Conservation (phyloP, 2,797 vertebrate genomes). For the Bradypus variegatus region DNA sequence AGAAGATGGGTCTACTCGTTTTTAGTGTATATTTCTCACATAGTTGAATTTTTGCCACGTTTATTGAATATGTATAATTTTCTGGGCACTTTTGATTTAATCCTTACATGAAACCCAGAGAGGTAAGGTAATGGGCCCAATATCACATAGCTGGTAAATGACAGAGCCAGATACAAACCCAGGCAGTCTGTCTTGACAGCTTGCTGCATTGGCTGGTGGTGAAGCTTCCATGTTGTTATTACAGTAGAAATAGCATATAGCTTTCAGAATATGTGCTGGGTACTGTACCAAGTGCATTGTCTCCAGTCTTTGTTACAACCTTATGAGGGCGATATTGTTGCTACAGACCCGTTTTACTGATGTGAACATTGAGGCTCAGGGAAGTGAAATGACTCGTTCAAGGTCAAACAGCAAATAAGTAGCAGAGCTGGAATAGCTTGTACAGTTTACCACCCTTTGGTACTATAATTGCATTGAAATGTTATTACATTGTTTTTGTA, state of each 20-base stretch:
- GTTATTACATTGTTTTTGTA: not conserved
- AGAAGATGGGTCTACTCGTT: not conserved
- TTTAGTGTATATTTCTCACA: not conserved
- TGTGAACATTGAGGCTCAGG: not conserved
- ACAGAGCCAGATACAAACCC: not conserved
- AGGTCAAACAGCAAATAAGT: not conserved
- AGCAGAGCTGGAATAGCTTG: not conserved
- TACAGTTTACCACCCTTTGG: not conserved
- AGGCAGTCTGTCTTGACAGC: not conserved
- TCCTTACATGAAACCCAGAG: not conserved
- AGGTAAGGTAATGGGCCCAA: not conserved
- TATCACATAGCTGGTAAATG: not conserved
- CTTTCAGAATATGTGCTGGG: not conserved
- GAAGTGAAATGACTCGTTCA: not conserved
- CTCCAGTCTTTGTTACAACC: not conserved
- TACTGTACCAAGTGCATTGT: not conserved
- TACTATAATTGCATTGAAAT: not conserved
- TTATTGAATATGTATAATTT: not conserved
- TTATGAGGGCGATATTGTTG: not conserved
- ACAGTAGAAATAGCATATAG: accelerated
- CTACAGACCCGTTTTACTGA: not conserved
- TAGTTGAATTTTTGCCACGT: not conserved
- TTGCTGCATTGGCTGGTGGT: not conserved
- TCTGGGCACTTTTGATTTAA: not conserved
- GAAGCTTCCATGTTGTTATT: accelerated